Evolutionary conservation across 2,113 vertebrate species (phyloP), one percentile per base, ranked within the genome.

Genomic region (Austrofundulus limnaeus): DNA sequence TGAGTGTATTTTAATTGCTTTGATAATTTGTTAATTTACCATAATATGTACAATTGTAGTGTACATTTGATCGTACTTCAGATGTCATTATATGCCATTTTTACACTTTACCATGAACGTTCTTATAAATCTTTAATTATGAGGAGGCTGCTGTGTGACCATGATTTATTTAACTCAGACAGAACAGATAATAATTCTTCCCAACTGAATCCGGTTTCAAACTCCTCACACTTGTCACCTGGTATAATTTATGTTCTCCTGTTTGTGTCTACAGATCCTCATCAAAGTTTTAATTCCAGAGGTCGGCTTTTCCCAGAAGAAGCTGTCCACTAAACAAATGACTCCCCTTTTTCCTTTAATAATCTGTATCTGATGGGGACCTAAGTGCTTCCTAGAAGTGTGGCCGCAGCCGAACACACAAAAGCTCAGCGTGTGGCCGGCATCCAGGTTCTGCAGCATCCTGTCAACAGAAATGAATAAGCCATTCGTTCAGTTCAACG

Each of bases 391-490:
- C 57, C 49, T 54, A 17, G 39, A 37, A 69, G 41, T 17, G 16
- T 45, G 57, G 60, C 73, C 17, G 19, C 7, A 24, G 71, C 62
- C 51, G 47, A 61, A 61, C 75, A 61, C 80, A 80, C 78, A 72
- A 61, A 75, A 71, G 14, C 67, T 54, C 4, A 28, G 46, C 64
- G 59, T 61, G 46, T 73, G 78, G 80, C 71, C 19, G 4, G 11
- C 43, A 48, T 85, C 80, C 82, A 83, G 66, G 51, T 48, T 58
- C 66, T 54, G 31, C 25, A 46, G 77, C 58, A 46, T 57, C 66
- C 62, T 82, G 80, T 85, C 87, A 79, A 61, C 61, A 59, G 34
- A 72, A 84, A 80, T 61, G 59, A 87, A 82, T 79, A 78, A 75
- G 54, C 81, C 75, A 81, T 87, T 85, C 81, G 74, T 63, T 80